A percentile compares a stretch with the other conserved stretches of the same genome.
These are phyloP conservation scores for Corythornis madagascariensis DNA, from an alignment of 2,113 vertebrate genomes.

Conservation along the genomic window DNA sequence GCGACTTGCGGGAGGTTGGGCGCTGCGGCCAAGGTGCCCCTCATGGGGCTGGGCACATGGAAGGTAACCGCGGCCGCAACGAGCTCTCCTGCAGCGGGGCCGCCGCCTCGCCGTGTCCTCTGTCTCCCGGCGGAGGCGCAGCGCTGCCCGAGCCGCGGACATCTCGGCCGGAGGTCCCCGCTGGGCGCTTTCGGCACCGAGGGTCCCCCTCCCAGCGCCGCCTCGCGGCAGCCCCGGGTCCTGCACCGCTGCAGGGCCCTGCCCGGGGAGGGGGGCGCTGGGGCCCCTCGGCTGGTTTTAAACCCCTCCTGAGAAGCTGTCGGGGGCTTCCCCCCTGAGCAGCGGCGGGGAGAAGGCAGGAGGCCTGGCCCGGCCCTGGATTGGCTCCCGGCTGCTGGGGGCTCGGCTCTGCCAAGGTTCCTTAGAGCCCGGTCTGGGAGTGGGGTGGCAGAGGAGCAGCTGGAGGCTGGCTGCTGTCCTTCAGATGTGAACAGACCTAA, in stretches of 20 bases:
- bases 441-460: fast-evolving
- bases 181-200: neutral
- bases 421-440: neutral
- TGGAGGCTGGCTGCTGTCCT: neutral
- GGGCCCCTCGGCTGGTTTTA: neutral
- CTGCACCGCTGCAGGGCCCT: neutral
- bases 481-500: too few species aligned
- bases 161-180: too few species aligned
- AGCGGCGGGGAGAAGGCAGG: neutral
- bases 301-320: neutral
- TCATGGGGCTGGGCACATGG: conserved; percentile 88
- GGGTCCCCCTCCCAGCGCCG: too few species aligned
- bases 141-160: neutral
- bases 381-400: fast-evolving
- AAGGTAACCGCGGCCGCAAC: conserved; percentile 71
- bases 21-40: conserved; percentile 72
- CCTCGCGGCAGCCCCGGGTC: neutral
- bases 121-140: too few species aligned
- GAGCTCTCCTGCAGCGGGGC: neutral
- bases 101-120: too few species aligned
- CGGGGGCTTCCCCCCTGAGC: neutral
- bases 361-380: neutral
- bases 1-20: conserved; percentile 64
- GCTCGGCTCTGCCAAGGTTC: neutral
- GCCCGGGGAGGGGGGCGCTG: too few species aligned